Percentiles rank a stretch among this genome's conserved stretches.
phyloP scores from a whole-genome alignment of 2,888 invertebrate species.

The Beris chalybata region DNA sequence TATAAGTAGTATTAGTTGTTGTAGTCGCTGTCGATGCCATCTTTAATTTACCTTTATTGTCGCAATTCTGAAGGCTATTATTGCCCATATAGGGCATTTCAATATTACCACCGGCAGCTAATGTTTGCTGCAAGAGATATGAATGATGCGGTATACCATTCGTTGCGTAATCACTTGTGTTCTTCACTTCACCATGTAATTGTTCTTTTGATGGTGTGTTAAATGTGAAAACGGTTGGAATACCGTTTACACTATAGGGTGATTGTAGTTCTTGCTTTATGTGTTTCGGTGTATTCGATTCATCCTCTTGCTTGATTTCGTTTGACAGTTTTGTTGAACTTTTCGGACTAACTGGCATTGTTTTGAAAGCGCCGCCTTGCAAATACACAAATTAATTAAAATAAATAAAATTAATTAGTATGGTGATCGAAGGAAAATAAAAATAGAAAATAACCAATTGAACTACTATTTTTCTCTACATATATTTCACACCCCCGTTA shows the following conservation, averaged over 20 bases:
- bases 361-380: slow-evolving; percentile 85
- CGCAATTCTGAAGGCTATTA: slow-evolving; percentile 13
- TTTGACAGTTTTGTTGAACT: slow-evolving; percentile 47
- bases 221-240: slow-evolving; percentile 50
- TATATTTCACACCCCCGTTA: no score
- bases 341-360: slow-evolving; percentile 70
- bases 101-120: slow-evolving; percentile 11
- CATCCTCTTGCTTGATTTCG: slow-evolving; percentile 37
- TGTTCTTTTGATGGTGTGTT: slow-evolving; percentile 50
- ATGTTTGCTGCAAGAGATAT: slow-evolving; percentile 21
- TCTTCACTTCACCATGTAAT: slow-evolving; percentile 18
- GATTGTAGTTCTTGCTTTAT: slow-evolving; percentile 55
- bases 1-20: slow-evolving; percentile 11
- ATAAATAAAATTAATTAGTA: background rate
- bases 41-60: slow-evolving; percentile 25
- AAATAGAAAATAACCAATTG: no score
- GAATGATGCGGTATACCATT: slow-evolving; percentile 23
- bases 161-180: slow-evolving; percentile 22
- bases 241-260: slow-evolving; percentile 48
- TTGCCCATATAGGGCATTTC: slow-evolving; percentile 10
- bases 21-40: background rate
- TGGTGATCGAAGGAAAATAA: no score
- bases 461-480: no score
- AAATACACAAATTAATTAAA: slow-evolving; percentile 12
- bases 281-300: slow-evolving; percentile 38